phyloP scores from a whole-genome alignment of 2,888 invertebrate species.

The Clanis bilineata region DNA sequence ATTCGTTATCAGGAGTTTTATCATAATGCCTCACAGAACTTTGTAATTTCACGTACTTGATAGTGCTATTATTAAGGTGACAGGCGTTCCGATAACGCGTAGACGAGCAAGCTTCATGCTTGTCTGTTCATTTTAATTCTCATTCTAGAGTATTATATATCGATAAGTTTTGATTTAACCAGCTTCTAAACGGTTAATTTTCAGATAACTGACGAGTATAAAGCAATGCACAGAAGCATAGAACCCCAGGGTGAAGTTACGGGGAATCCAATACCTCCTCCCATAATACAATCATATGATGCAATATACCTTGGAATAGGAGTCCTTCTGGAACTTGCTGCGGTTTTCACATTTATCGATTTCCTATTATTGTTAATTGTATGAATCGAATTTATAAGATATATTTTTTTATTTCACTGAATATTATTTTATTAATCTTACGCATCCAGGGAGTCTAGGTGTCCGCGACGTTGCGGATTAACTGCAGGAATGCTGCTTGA shows the following conservation, averaged over 20 bases:
- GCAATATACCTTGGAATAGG: conserved; percentile 45
- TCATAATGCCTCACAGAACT: too few species aligned
- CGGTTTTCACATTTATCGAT: conserved; percentile 36
- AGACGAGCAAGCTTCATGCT: too few species aligned
- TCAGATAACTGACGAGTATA: conserved; percentile 33
- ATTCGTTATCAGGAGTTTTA: too few species aligned
- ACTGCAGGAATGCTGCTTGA: too few species aligned
- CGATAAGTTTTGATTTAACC: background rate
- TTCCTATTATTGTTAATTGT: conserved; percentile 27
- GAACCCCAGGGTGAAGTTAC: background rate
- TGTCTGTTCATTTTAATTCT: conserved; percentile 16
- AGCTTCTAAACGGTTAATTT: conserved; percentile 17
- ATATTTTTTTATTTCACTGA: background rate
- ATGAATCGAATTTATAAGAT: conserved; percentile 2
- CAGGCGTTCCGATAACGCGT: too few species aligned
- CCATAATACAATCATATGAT: conserved; percentile 27
- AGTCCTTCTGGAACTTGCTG: conserved; percentile 35
- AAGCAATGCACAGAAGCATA: conserved; percentile 22
- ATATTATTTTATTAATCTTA: too few species aligned
- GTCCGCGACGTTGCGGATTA: too few species aligned
- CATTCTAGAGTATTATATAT: background rate
- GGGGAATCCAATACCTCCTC: background rate
- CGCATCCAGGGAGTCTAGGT: too few species aligned
- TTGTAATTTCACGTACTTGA: too few species aligned
- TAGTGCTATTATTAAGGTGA: too few species aligned